phyloP scores from a whole-genome alignment of 1,140 invertebrate species.

The Panagrolaimus sp. region DNA sequence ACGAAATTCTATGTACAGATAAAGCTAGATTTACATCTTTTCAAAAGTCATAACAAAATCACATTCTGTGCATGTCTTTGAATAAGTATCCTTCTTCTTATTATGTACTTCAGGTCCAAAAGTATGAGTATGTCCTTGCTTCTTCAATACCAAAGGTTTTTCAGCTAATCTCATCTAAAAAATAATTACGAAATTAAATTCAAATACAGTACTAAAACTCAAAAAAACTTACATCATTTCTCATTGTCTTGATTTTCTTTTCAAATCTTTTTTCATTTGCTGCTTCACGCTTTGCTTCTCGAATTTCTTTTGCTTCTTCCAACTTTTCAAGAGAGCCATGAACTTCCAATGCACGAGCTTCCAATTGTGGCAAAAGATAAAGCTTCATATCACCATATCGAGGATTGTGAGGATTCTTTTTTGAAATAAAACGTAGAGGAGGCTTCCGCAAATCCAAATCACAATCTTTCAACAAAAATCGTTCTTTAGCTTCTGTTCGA shows the following conservation, averaged over 20 bases:
- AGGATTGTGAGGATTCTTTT: slow-evolving; percentile 86
- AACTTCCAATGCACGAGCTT: slow-evolving; percentile 45
- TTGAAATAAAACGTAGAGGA: slow-evolving; percentile 73
- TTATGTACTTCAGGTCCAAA: slow-evolving; percentile 46
- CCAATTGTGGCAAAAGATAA: slow-evolving; percentile 73
- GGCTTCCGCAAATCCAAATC: slow-evolving; percentile 86
- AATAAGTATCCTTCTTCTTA: slow-evolving; percentile 37
- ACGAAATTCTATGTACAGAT: too few relatives aligned
- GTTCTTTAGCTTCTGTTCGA: slow-evolving; percentile 83
- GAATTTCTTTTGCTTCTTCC: slow-evolving; percentile 27
- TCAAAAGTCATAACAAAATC: slow-evolving; percentile 45
- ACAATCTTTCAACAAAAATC: slow-evolving; percentile 83
- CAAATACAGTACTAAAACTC: too few relatives aligned
- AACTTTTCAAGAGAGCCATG: slow-evolving; percentile 45
- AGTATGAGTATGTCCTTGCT: slow-evolving; percentile 41
- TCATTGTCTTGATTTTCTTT: slow-evolving; percentile 53
- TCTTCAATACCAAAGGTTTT: background rate
- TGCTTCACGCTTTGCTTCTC: slow-evolving; percentile 29
- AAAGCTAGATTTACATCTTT: slow-evolving; percentile 51
- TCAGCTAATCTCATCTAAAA: slow-evolving; percentile 12
- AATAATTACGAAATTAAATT: too few relatives aligned
- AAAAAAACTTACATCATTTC: slow-evolving; percentile 48
- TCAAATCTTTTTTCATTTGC: slow-evolving; percentile 48
- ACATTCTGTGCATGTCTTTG: slow-evolving; percentile 42
- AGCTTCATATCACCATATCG: slow-evolving; percentile 89